Base-by-base conservation (phyloP, 2,113 vertebrate species). In the Leptodactylus fuscus region DNA sequence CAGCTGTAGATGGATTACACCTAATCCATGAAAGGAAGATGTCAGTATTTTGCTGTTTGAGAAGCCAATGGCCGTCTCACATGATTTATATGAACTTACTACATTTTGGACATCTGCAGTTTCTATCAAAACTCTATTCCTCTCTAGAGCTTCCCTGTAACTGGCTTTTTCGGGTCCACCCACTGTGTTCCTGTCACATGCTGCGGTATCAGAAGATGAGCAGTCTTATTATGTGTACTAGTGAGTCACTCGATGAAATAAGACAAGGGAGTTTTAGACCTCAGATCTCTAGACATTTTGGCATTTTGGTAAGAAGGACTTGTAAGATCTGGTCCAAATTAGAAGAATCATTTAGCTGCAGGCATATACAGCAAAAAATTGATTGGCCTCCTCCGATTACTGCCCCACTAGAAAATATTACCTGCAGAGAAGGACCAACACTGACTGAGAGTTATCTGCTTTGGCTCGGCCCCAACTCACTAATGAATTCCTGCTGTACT, bases 341-440 rank as follows among this genome's bases (percentile, higher is more conserved):
- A 80, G 20, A 79, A 65, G 62, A 79, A 53, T 55, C 44, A 71
- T 70, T 79, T 80, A 53, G 83, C 75, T 80, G 83, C 75, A 77
- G 83, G 83, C 75, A 34, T 46, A 65, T 85, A 79, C 75, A 85
- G 36, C 32, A 71, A 67, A 70, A 70, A 85, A 58, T 36, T 79
- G 62, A 71, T 75, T 85, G 83, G 83, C 75, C 83, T 85, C 83
- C 83, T 85, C 83, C 83, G 62, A 85, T 85, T 85, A 79, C 83
- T 51, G 49, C 75, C 75, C 70, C 22, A 20, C 65, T 32, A 70
- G 46, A 85, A 85, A 79, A 71, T 85, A 85, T 80, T 85, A 85
- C 83, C 83, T 85, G 83, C 83, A 71, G 83, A 70, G 76, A 69
- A 85, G 48, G 83, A 79, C 75, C 49, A 70, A 67, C 83, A 53